Evolutionary conservation across 1,140 invertebrate genomes (phyloP).

Genomic region (Elymnias hypermnestra): DNA sequence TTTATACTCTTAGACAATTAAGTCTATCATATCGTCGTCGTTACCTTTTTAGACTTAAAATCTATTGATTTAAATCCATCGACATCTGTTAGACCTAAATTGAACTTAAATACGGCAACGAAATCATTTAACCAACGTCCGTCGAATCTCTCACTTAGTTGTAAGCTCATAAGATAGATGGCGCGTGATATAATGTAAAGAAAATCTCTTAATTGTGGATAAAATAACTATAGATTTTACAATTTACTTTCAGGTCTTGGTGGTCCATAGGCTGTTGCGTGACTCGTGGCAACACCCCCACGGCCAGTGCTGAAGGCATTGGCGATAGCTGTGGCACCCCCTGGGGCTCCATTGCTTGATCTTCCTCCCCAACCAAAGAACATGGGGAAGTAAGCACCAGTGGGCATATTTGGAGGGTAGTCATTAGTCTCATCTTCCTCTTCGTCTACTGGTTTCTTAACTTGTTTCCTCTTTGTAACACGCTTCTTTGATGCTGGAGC

Average conservation of each 20-base stretch:
- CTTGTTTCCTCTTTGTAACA: slow-evolving; percentile 54
- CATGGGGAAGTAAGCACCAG: slow-evolving; percentile 79
- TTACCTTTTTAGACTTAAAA: slow-evolving; percentile 3
- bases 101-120: slow-evolving; percentile 15
- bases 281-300: slow-evolving; percentile 81
- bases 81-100: slow-evolving; percentile 19
- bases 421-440: slow-evolving; percentile 63
- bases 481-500: slow-evolving; percentile 40
- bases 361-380: slow-evolving; percentile 74
- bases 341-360: slow-evolving; percentile 40
- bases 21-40: too few species aligned
- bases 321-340: slow-evolving; percentile 79
- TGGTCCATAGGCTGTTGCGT: slow-evolving; percentile 81
- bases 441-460: slow-evolving; percentile 58
- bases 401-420: slow-evolving; percentile 43
- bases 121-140: slow-evolving; percentile 4
- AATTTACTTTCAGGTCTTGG: slow-evolving; percentile 44
- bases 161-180: slow-evolving; percentile 18
- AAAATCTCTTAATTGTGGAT: neutral
- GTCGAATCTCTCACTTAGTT: neutral
- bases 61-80: slow-evolving; percentile 5
- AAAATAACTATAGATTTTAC: slow-evolving; percentile 21
- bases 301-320: slow-evolving; percentile 82
- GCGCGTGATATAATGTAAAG: neutral
- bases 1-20: neutral